These are phyloP conservation scores for Sipha maydis DNA, from an alignment of 2,888 invertebrate genomes.

Conservation along the genomic window DNA sequence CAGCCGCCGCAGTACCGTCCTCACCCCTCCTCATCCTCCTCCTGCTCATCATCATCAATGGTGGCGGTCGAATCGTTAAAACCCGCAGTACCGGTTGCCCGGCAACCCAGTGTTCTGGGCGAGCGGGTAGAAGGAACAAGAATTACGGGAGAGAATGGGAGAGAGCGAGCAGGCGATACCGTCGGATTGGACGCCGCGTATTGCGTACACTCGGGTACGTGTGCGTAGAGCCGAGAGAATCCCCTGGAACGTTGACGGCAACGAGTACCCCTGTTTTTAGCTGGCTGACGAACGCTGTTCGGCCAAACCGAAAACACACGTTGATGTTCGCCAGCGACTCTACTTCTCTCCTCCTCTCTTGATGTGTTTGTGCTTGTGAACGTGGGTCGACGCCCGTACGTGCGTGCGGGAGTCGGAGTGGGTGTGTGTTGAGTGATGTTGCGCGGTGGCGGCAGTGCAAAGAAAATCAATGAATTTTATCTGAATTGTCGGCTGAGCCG, in stretches of 20 bases:
- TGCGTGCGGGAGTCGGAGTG: neutral
- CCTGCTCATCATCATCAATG: too few relatives aligned
- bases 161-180: neutral
- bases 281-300: constrained; percentile 51
- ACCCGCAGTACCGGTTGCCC: constrained; percentile 14
- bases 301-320: neutral
- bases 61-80: neutral
- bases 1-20: neutral
- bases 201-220: neutral
- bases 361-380: neutral
- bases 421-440: neutral
- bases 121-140: neutral
- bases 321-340: neutral
- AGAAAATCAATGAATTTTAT: neutral
- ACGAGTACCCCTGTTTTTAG: neutral
- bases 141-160: neutral
- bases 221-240: neutral
- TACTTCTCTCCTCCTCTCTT: neutral
- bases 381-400: neutral
- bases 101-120: neutral
- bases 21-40: neutral
- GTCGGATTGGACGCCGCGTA: neutral
- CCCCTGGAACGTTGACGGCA: constrained; percentile 15
- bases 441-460: neutral
- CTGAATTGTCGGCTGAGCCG: neutral